Evolutionary conservation across 2,888 invertebrate species (phyloP), one percentile per base, ranked within the genome.

Genomic region (Azorinus chamasolen): DNA sequence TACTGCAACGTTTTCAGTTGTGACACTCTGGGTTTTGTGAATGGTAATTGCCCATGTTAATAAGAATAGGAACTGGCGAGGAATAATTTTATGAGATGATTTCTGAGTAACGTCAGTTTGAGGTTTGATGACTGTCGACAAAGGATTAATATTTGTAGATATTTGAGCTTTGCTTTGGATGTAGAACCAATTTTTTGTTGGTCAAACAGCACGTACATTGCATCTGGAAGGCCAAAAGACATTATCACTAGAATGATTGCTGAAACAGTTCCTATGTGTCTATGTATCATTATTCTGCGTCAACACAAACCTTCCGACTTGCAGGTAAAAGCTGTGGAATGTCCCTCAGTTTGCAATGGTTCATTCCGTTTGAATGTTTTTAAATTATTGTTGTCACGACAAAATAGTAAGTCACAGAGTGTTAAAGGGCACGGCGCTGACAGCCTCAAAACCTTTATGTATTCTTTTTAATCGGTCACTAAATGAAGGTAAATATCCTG

Each of bases 201-300:
- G n/a, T n/a, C 10, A 12, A 25, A 14, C 4, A 50, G 58, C 63
- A 51, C 25, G 18, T 16, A 41, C 46, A n/a, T 57, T n/a, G n/a
- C n/a, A n/a, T n/a, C n/a, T n/a, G n/a, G n/a, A n/a, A n/a, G n/a
- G 12, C 22, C 45, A 18, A 43, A 12, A 16, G 43, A 5, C 12
- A 48, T 46, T 32, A 51, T 51, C n/a, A 51, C 39, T 32, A 51
- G 48, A 48, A 48, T 51, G 48, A 32, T 39, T 20, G 27, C 62
- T 22, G 43, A n/a, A 20, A 57, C 57, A 18, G 24, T 53, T 46
- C 69, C 80, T 39, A 59, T 54, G 14, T 64, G 45, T 51, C 59
- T 59, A 76, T 79, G 75, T 5, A 68, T 79, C 69, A 55, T 77
- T 32, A 48, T 66, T 80, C 41, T 50, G 63, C 27, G 53, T 61